These are phyloP conservation scores for Pipistrellus pygmaeus DNA, from an alignment of 2,797 vertebrate species.

Conservation along the genomic window DNA sequence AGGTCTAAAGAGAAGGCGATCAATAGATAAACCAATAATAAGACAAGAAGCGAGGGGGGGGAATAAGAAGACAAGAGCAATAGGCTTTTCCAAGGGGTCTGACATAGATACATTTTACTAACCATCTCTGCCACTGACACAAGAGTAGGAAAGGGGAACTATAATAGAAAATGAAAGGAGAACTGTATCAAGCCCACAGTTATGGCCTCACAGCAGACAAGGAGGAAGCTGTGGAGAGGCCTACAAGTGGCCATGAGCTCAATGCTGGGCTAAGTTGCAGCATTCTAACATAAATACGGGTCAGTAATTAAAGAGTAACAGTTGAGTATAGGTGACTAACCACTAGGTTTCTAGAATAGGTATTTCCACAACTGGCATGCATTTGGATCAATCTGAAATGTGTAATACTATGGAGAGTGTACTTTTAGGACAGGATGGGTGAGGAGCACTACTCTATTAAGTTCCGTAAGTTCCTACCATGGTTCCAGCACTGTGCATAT, in stretches of 20 bases:
- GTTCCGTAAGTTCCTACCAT: neutral
- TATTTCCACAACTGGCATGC: neutral
- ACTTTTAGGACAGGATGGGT: neutral
- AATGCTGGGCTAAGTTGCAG: neutral
- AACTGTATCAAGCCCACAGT: neutral
- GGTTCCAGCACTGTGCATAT: neutral
- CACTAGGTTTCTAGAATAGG: neutral
- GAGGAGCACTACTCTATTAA: neutral
- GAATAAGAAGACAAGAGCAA: neutral
- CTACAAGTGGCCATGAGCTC: neutral
- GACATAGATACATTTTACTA: conserved; percentile 21
- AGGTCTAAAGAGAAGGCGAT: neutral
- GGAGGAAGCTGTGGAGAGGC: neutral
- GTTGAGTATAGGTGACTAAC: neutral
- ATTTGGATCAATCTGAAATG: conserved; percentile 23
- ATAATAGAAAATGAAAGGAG: conserved; percentile 62
- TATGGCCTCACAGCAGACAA: neutral
- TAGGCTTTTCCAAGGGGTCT: neutral
- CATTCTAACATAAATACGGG: neutral
- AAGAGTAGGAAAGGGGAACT: conserved; percentile 41
- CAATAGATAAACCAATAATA: neutral
- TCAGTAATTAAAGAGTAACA: neutral
- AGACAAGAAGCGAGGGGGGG: neutral
- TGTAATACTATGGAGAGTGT: neutral
- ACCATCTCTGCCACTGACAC: neutral